Conservation (phyloP, 53 echinoderm and acorn worm species). For the Temnopleurus reevesii region DNA sequence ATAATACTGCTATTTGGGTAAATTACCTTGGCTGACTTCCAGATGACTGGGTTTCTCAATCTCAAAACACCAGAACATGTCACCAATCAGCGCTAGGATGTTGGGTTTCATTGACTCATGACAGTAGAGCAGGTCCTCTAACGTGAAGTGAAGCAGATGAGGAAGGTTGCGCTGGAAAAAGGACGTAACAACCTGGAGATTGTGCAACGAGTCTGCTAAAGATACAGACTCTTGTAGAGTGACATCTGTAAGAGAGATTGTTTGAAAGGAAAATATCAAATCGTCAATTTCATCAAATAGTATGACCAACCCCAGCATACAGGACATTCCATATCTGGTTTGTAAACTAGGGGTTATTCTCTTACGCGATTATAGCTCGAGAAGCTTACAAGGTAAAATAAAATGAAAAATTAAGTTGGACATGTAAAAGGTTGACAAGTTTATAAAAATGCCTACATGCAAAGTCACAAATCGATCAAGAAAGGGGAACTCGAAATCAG, state of each 20-base stretch:
- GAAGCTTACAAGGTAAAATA: too few relatives aligned
- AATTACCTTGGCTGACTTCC: slow-evolving; percentile 46
- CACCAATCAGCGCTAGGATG: slow-evolving; percentile 77
- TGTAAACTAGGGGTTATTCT: too few relatives aligned
- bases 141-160: slow-evolving; percentile 69
- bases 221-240: slow-evolving; percentile 82
- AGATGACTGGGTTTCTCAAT: slow-evolving; percentile 75
- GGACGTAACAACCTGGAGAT: slow-evolving; percentile 75
- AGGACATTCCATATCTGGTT: too few relatives aligned
- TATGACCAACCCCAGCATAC: too few relatives aligned
- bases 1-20: background rate
- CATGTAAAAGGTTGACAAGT: too few relatives aligned
- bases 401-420: too few relatives aligned
- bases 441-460: too few relatives aligned
- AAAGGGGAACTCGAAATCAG: too few relatives aligned
- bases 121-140: slow-evolving; percentile 89
- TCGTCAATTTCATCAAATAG: too few relatives aligned
- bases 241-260: slow-evolving; percentile 67
- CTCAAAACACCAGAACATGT: slow-evolving; percentile 84
- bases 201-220: slow-evolving; percentile 94
- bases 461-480: too few relatives aligned
- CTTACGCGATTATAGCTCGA: too few relatives aligned
- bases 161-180: slow-evolving; percentile 76
- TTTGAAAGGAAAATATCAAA: too few relatives aligned
- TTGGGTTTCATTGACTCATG: slow-evolving; percentile 77